Evolutionary conservation across 35 echinoderm and acorn worm genomes (phyloP).

Genomic region (Ophioderma brevispina): DNA sequence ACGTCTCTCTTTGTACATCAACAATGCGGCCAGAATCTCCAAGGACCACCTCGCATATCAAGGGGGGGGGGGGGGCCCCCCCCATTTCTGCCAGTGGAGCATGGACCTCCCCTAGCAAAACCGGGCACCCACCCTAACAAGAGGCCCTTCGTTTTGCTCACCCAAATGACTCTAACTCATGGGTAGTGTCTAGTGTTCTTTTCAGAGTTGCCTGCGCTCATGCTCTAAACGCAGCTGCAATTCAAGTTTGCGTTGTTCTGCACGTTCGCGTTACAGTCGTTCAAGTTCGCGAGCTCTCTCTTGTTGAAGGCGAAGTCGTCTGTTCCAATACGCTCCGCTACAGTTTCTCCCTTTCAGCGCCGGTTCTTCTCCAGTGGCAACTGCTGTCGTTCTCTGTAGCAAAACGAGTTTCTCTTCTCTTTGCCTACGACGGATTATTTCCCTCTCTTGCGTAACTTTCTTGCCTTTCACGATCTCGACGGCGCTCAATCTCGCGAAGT

Average conservation of each 20-base stretch:
- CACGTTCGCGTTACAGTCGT: slow-evolving; percentile 39
- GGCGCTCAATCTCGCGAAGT: slow-evolving; percentile 65
- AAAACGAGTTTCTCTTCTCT: slow-evolving; percentile 76
- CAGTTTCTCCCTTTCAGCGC: neutral
- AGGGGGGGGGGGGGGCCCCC: neutral
- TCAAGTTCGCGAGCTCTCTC: slow-evolving; percentile 6
- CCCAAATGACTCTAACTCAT: neutral
- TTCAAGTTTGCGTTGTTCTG: slow-evolving; percentile 57
- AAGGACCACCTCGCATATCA: neutral
- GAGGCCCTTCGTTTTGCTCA: neutral
- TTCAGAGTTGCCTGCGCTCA: slow-evolving; percentile 45
- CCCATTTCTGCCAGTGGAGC: neutral
- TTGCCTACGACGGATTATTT: slow-evolving; percentile 58
- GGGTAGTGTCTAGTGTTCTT: slow-evolving; percentile 19
- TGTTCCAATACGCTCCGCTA: slow-evolving; percentile 38
- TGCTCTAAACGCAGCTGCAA: slow-evolving; percentile 55
- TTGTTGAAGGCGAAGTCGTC: slow-evolving; percentile 43
- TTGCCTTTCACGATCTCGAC: slow-evolving; percentile 73
- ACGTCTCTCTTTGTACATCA: slow-evolving; percentile 18
- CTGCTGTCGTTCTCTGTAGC: slow-evolving; percentile 62
- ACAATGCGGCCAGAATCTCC: neutral
- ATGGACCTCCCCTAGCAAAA: neutral
- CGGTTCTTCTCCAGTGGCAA: slow-evolving; percentile 67
- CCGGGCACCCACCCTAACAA: slow-evolving; percentile 2
- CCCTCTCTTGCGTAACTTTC: slow-evolving; percentile 71